phyloP scores from a whole-genome alignment of 2,888 invertebrate species.

The Lasioglossum villosulum region DNA sequence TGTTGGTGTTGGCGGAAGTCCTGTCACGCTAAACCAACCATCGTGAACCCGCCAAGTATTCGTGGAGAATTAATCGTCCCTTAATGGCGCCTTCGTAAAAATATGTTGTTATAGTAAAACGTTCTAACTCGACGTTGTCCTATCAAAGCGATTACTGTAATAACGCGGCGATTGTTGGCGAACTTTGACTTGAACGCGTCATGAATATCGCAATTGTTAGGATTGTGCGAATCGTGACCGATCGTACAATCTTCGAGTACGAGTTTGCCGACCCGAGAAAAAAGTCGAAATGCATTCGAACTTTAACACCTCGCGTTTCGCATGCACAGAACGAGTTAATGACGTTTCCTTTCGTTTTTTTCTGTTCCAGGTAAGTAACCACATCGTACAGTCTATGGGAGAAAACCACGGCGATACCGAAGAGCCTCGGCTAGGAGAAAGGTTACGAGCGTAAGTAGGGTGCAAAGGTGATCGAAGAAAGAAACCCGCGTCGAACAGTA shows the following conservation, averaged over 20 bases:
- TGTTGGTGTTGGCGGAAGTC: neutral
- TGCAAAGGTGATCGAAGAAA: conserved; percentile 55
- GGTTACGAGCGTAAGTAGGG: conserved; percentile 61
- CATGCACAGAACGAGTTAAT: conserved; percentile 59
- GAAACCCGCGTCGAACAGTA: conserved; percentile 39
- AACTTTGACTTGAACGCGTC: conserved; percentile 29
- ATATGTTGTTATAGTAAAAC: neutral
- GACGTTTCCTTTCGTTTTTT: conserved; percentile 62
- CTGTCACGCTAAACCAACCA: neutral
- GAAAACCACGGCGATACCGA: conserved; percentile 16
- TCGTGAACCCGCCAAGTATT: neutral
- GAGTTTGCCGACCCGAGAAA: neutral
- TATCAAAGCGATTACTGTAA: neutral
- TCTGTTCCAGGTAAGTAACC: conserved; percentile 75
- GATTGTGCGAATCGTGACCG: conserved; percentile 4
- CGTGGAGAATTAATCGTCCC: neutral
- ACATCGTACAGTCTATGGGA: conserved; percentile 30
- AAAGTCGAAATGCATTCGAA: conserved; percentile 46
- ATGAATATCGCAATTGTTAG: neutral
- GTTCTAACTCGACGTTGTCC: neutral
- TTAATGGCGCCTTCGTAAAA: neutral
- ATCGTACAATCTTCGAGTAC: conserved; percentile 53
- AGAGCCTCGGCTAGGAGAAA: conserved; percentile 29
- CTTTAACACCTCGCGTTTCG: conserved; percentile 64
- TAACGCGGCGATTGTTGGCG: neutral